A percentile compares a stretch with the other conserved stretches of the same genome.
These are phyloP conservation scores for Macrosoma leucophasiata DNA, from an alignment of 2,888 invertebrate genomes.

Conservation along the genomic window DNA sequence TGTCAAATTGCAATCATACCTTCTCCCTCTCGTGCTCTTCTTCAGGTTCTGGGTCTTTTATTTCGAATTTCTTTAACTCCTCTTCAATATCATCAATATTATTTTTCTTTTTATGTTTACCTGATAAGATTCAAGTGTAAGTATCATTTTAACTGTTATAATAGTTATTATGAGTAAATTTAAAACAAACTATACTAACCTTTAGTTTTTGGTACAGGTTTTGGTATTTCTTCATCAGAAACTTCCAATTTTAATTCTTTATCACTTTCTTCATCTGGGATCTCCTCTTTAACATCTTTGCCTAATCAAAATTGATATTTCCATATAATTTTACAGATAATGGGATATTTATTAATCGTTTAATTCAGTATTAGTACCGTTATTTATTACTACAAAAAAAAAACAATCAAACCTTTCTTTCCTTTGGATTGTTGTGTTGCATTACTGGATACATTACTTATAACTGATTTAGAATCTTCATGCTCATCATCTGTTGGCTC, in stretches of 20 bases:
- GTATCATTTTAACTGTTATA: background rate
- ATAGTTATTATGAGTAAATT: background rate
- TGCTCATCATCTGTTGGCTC: conserved; percentile 72
- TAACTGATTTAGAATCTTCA: conserved; percentile 53
- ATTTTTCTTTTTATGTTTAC: conserved; percentile 59
- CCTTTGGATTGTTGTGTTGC: conserved; percentile 46
- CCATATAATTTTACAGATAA: too few species aligned
- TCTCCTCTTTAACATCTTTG: conserved; percentile 56
- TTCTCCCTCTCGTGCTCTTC: conserved; percentile 43
- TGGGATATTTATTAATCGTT: too few species aligned
- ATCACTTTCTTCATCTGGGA: conserved; percentile 60
- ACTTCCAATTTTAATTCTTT: conserved; percentile 53
- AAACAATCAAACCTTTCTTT: conserved; percentile 54
- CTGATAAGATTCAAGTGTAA: conserved; percentile 31
- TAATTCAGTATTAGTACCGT: too few species aligned
- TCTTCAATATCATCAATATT: conserved; percentile 65
- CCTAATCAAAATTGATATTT: too few species aligned
- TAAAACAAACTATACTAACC: conserved; percentile 31
- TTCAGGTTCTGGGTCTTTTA: conserved; percentile 46
- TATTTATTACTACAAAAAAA: too few species aligned
- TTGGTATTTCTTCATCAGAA: conserved; percentile 48
- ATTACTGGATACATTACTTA: conserved; percentile 55
- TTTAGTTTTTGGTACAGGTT: conserved; percentile 60
- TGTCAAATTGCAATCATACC: too few species aligned
- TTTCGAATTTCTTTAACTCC: conserved; percentile 62